Base-by-base conservation (phyloP, 2,888 invertebrate genomes). In the Pyrochroa serraticornis region DNA sequence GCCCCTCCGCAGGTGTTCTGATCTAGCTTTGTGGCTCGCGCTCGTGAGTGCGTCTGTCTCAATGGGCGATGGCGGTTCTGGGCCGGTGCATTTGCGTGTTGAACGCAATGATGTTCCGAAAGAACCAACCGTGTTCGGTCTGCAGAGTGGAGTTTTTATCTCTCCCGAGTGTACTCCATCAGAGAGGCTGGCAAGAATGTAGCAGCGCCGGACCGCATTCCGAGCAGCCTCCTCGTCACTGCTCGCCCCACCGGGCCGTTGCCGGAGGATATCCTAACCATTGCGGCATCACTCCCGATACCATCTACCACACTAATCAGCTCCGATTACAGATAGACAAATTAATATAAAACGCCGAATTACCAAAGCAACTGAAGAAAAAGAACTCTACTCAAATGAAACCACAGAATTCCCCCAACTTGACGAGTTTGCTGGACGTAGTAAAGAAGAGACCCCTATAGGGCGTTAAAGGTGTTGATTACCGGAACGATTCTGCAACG, bases 181-280 rank as follows among this genome's bases (percentile, higher is more conserved):
- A 60, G 58, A 62, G 63, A 65, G 67, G 66, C 67, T 67, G 67
- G 66, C 58, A 59, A 60, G 77, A 78, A 77, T 77, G 77, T 75
- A 71, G 76, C 73, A 75, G 70, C 75, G 75, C 76, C 75, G 74
- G 75, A 77, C 77, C 76, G 68, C 70, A 72, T 72, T 70, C 71
- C 70, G 60, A 56, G 38, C 61, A 60, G 65, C 56, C 58, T 58
- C 58, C 53, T 54, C 58, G 58, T 54, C 58, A 58, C 58, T 54
- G 53, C 35, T 44, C 45, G 54, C 54, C 48, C 54, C 56, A 55
- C 48, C 55, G 55, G 52, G 52, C 55, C 48, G 37, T 9, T 31
- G 58, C 53, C 58, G 32, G 13, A 44, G 56, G 58, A 55, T 59
- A 52, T 52, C 51, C 52, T 47, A 63, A 51, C 60, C 63, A 62